Percentiles rank a stretch among this genome's conserved stretches.
These are phyloP conservation scores for Agrochola litura DNA, from an alignment of 2,888 invertebrate genomes.

Conservation along the genomic window DNA sequence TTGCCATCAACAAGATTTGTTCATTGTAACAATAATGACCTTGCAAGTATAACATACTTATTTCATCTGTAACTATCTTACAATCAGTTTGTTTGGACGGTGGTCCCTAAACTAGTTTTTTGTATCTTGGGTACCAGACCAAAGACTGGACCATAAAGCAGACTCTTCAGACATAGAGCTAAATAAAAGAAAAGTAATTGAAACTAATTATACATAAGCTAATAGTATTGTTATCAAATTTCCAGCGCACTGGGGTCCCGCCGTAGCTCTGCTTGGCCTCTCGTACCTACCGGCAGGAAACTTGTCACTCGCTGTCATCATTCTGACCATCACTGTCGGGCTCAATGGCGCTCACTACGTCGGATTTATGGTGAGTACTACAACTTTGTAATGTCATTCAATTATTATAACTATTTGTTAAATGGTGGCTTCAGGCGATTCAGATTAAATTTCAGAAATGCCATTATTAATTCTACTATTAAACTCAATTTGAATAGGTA, in stretches of 20 bases:
- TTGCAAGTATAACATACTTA: background rate
- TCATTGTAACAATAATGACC: background rate
- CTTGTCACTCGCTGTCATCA: constrained; percentile 90
- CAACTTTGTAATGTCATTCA: background rate
- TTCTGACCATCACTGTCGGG: constrained; percentile 93
- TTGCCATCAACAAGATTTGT: background rate
- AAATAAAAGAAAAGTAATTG: background rate
- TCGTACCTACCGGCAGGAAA: constrained; percentile 90
- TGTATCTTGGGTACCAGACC: background rate
- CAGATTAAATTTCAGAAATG: background rate
- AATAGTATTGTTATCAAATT: constrained; percentile 19
- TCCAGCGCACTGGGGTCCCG: constrained; percentile 93
- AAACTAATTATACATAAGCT: background rate
- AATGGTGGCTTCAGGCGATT: background rate
- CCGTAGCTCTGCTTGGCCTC: constrained; percentile 91
- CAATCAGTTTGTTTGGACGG: background rate
- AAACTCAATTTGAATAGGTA: constrained; percentile 2
- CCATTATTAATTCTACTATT: background rate
- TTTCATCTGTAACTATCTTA: background rate
- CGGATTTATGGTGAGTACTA: constrained; percentile 91
- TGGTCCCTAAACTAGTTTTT: background rate
- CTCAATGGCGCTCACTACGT: constrained; percentile 94
- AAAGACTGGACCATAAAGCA: background rate
- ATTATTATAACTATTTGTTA: background rate
- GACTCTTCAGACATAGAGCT: background rate